Evolutionary conservation across 2,888 invertebrate species (phyloP).

Genomic region (Phortica okadai): DNA sequence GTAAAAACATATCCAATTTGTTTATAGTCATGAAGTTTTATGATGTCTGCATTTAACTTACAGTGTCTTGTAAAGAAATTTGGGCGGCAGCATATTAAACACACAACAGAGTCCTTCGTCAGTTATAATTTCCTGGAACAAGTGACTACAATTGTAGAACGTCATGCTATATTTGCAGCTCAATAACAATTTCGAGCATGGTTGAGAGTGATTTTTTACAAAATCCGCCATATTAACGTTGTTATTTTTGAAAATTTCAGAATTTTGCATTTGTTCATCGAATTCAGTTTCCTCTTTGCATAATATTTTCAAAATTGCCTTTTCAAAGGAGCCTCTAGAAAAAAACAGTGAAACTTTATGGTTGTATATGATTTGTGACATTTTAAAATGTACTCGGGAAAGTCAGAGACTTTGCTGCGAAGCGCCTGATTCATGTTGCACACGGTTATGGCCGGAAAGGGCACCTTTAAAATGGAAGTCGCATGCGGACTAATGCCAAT

Average conservation of each 20-base stretch:
- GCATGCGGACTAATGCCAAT: constrained; percentile 86
- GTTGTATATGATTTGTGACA: not conserved
- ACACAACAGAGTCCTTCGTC: constrained; percentile 92
- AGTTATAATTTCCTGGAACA: constrained; percentile 86
- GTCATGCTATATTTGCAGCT: constrained; percentile 83
- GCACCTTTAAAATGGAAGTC: constrained; percentile 82
- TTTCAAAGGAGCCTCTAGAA: constrained; percentile 57
- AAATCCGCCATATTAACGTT: constrained; percentile 56
- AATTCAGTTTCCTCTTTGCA: constrained; percentile 48
- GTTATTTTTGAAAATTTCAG: constrained; percentile 41
- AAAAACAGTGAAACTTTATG: not conserved
- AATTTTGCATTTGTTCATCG: constrained; percentile 19
- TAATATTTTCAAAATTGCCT: constrained; percentile 53
- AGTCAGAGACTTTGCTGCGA: constrained; percentile 80
- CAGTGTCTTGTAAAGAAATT: constrained; percentile 56
- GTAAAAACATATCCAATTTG: not conserved
- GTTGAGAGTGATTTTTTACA: constrained; percentile 58
- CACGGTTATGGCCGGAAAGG: constrained; percentile 89
- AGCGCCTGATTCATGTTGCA: constrained; percentile 91
- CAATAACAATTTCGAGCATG: constrained; percentile 76
- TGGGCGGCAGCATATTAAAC: constrained; percentile 85
- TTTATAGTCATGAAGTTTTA: constrained; percentile 3
- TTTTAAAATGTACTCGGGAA: constrained; percentile 61
- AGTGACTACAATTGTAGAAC: constrained; percentile 80
- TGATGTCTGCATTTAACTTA: constrained; percentile 41